Evolutionary conservation across 2,888 invertebrate genomes (phyloP).

Genomic region (Drosophila multiciliata): DNA sequence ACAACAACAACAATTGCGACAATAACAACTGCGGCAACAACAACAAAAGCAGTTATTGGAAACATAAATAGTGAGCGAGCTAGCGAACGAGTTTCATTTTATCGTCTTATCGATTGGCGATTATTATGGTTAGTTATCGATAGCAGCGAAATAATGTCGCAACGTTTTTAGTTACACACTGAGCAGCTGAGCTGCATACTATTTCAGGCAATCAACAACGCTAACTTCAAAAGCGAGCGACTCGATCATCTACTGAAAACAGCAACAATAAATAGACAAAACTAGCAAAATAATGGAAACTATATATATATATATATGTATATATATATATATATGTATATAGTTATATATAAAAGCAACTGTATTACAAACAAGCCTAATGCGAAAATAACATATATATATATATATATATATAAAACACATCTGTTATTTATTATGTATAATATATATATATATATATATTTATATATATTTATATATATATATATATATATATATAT

Average conservation of each 20-base stretch:
- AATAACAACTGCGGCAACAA: neutral
- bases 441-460: conserved; percentile 34
- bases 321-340: neutral
- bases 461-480: conserved; percentile 20
- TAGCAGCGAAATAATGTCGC: conserved; percentile 43
- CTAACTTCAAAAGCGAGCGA: conserved; percentile 66
- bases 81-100: conserved; percentile 20
- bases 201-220: conserved; percentile 70
- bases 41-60: conserved; percentile 13
- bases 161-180: conserved; percentile 60
- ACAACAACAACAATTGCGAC: neutral
- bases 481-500: conserved; percentile 15
- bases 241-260: conserved; percentile 44
- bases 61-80: neutral
- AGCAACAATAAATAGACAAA: conserved; percentile 42
- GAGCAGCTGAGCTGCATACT: conserved; percentile 64
- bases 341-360: conserved; percentile 12
- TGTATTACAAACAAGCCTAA: conserved; percentile 7
- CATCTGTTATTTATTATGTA: conserved; percentile 58
- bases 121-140: conserved; percentile 14
- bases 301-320: neutral
- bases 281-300: conserved; percentile 16
- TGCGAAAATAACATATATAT: conserved; percentile 19
- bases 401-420: conserved; percentile 7
- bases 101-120: conserved; percentile 15